Conservation (phyloP, 2,113 vertebrate genomes). For the Macrotis lagotis region DNA sequence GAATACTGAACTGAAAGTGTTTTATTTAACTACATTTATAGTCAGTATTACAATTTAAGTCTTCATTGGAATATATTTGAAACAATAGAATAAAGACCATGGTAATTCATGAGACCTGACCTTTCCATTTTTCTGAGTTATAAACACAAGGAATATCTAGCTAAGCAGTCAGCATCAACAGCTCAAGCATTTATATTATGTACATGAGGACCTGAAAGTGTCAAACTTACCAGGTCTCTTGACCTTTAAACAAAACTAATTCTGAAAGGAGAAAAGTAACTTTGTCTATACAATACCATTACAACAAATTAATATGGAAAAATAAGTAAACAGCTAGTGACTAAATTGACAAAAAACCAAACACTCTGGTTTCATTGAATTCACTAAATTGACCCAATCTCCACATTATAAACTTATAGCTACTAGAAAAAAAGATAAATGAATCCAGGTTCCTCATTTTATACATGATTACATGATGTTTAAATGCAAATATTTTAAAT, state of each 20-base stretch:
- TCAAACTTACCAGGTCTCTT: neutral
- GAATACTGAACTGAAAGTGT: neutral
- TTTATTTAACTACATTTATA: neutral
- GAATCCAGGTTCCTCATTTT: neutral
- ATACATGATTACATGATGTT: neutral
- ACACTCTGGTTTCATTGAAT: neutral
- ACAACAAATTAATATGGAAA: neutral
- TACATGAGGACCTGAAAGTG: neutral
- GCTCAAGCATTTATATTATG: neutral
- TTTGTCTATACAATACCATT: neutral
- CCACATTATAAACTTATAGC: neutral
- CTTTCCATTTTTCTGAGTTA: neutral
- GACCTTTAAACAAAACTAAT: neutral
- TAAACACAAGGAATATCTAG: neutral
- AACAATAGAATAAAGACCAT: neutral
- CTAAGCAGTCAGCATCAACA: neutral
- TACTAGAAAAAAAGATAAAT: neutral
- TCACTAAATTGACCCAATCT: neutral
- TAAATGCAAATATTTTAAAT: neutral
- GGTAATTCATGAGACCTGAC: neutral
- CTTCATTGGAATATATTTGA: neutral
- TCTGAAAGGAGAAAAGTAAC: neutral
- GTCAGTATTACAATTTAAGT: neutral
- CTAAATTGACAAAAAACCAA: neutral
- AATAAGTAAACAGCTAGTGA: neutral